A percentile compares a stretch with the other conserved stretches of the same genome.
Evolutionary conservation across 2,888 invertebrate genomes (phyloP).

Genomic region (Chaetogeoica ovagalla): DNA sequence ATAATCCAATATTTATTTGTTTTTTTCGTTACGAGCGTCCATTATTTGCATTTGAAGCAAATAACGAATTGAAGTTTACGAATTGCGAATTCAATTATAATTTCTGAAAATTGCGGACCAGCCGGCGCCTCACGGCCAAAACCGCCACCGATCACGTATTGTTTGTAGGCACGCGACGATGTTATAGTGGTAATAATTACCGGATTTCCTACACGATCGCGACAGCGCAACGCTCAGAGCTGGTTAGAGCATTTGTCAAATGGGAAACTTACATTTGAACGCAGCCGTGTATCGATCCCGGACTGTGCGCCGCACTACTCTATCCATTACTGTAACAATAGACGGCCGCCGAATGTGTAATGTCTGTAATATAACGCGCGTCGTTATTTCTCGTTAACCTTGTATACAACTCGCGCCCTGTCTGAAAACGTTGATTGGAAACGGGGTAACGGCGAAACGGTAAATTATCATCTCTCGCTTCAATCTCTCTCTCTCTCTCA

Average conservation of each 20-base stretch:
- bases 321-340: slow-evolving; percentile 44
- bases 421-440: slow-evolving; percentile 48
- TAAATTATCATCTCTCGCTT: slow-evolving; percentile 7
- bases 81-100: no score
- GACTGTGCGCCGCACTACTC: slow-evolving; percentile 2
- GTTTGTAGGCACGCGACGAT: background rate
- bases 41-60: no score
- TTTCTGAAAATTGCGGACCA: no score
- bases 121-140: no score
- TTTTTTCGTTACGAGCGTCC: no score
- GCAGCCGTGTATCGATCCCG: slow-evolving; percentile 9
- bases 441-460: slow-evolving; percentile 25
- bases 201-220: slow-evolving; percentile 14
- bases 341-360: slow-evolving; percentile 37
- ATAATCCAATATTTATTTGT: no score
- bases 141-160: no score
- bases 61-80: no score
- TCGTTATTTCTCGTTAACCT: no score
- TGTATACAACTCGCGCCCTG: background rate
- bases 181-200: slow-evolving; percentile 14
- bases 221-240: background rate
- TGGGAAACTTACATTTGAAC: slow-evolving; percentile 19
- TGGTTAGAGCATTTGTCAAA: no score
- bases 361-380: slow-evolving; percentile 11
- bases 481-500: no score